Evolutionary conservation across 2,113 vertebrate genomes (phyloP).

Genomic region (Synchiropus splendidus): DNA sequence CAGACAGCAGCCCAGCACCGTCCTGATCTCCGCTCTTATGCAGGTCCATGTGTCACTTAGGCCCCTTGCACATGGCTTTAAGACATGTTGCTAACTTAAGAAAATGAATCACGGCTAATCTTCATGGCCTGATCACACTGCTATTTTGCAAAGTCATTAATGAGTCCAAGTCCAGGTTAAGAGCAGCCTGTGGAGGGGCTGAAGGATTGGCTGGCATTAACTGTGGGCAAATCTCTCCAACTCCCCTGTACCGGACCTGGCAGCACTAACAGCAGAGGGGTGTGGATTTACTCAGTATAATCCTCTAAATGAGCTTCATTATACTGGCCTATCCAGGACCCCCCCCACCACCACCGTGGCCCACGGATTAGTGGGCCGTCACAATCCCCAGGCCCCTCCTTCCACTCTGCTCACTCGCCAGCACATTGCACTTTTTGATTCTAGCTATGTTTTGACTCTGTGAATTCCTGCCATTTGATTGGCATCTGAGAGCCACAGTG

Average conservation of each 20-base stretch:
- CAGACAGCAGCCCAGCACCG: too few species aligned
- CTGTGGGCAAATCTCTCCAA: constrained; percentile 36
- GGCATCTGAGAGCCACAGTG: too few species aligned
- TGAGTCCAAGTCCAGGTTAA: constrained; percentile 51
- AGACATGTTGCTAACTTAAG: constrained; percentile 57
- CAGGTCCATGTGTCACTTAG: constrained; percentile 23
- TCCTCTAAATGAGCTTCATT: constrained; percentile 64
- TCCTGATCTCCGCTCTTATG: constrained; percentile 19
- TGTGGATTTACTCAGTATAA: constrained; percentile 56
- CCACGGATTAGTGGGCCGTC: constrained; percentile 46
- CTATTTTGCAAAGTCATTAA: constrained; percentile 53
- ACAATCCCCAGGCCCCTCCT: constrained; percentile 38
- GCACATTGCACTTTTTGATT: constrained; percentile 56
- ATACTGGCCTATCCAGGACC: constrained; percentile 39
- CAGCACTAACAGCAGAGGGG: constrained; percentile 31
- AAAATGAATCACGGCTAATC: constrained; percentile 59
- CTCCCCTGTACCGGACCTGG: constrained; percentile 16
- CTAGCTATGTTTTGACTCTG: not conserved
- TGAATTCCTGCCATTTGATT: too few species aligned
- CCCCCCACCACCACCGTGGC: constrained; percentile 19
- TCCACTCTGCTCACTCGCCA: not conserved
- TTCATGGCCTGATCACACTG: constrained; percentile 46
- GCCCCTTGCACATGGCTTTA: constrained; percentile 32
- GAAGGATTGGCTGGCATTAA: constrained; percentile 53
- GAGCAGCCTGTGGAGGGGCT: constrained; percentile 38